phyloP scores from a whole-genome alignment of 2,797 vertebrate genomes.

The Atherinosoma microstoma region DNA sequence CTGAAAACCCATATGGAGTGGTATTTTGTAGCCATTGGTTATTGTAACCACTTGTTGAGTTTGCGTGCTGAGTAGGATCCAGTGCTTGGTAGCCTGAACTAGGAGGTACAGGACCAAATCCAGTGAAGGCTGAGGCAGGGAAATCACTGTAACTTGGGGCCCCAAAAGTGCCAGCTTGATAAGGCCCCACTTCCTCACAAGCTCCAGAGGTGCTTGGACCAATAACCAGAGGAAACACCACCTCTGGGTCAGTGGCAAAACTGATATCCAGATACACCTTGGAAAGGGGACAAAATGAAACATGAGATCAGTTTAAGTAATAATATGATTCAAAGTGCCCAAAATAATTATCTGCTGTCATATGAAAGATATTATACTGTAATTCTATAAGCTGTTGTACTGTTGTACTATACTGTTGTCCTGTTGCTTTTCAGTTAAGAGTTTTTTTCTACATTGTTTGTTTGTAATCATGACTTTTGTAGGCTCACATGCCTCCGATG shows the following conservation, averaged over 20 bases:
- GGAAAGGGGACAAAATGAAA: background rate
- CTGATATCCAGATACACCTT: slow-evolving; percentile 72
- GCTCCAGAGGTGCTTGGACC: background rate
- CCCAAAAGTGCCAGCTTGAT: slow-evolving; percentile 3
- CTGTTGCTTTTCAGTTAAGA: too few relatives aligned
- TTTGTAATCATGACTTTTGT: too few relatives aligned
- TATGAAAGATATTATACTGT: too few relatives aligned
- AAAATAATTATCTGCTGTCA: too few relatives aligned
- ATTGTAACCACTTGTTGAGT: slow-evolving; percentile 7
- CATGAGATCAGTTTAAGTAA: background rate
- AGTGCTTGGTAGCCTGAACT: slow-evolving; percentile 20
- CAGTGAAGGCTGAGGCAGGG: slow-evolving; percentile 5
- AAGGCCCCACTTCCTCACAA: slow-evolving; percentile 3
- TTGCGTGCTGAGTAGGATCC: slow-evolving; percentile 6
- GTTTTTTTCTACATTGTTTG: too few relatives aligned
- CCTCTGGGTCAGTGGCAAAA: slow-evolving; percentile 56
- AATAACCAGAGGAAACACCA: slow-evolving; percentile 60
- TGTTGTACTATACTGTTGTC: too few relatives aligned
- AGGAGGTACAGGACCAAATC: slow-evolving; percentile 10
- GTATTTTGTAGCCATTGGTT: slow-evolving; percentile 23
- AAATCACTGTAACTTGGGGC: slow-evolving; percentile 52
- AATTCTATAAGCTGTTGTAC: too few relatives aligned
- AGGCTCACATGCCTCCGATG: too few relatives aligned
- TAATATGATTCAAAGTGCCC: too few relatives aligned
- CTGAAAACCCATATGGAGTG: background rate